phyloP scores from a whole-genome alignment of 2,113 vertebrate genomes.

The Suricata suricatta region DNA sequence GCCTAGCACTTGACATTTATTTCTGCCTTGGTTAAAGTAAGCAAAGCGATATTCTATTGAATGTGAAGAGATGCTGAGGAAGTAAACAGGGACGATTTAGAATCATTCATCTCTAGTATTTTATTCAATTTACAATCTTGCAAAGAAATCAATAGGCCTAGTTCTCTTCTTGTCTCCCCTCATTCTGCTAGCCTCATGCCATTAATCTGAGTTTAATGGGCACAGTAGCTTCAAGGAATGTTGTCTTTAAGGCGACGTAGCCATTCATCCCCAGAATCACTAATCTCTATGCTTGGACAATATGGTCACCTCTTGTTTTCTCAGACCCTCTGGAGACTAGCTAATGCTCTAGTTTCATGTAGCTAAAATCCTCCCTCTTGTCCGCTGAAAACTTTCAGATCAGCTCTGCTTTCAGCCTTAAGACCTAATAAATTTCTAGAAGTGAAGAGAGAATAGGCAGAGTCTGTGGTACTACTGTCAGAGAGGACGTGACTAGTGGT shows the following conservation, averaged over 20 bases:
- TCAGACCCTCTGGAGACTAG: neutral
- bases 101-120: neutral
- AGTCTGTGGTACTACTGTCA: neutral
- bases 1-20: neutral
- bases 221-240: neutral
- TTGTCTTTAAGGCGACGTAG: slow-evolving; percentile 39
- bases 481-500: neutral
- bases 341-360: neutral
- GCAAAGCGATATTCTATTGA: neutral
- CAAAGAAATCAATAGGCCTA: slow-evolving; percentile 47
- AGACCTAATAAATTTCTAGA: neutral
- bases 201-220: slow-evolving; percentile 64
- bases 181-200: neutral
- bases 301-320: neutral
- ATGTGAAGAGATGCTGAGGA: slow-evolving; percentile 10
- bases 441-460: neutral
- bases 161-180: slow-evolving; percentile 32
- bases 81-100: slow-evolving; percentile 31
- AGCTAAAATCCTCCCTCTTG: neutral
- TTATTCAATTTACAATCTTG: slow-evolving; percentile 61
- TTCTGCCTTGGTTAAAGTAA: neutral
- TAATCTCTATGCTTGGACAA: neutral
- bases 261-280: neutral
- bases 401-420: neutral
- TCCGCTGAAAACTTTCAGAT: neutral